These are phyloP conservation scores for Zaprionus lineosus DNA, from an alignment of 2,888 invertebrate genomes.

Conservation along the genomic window DNA sequence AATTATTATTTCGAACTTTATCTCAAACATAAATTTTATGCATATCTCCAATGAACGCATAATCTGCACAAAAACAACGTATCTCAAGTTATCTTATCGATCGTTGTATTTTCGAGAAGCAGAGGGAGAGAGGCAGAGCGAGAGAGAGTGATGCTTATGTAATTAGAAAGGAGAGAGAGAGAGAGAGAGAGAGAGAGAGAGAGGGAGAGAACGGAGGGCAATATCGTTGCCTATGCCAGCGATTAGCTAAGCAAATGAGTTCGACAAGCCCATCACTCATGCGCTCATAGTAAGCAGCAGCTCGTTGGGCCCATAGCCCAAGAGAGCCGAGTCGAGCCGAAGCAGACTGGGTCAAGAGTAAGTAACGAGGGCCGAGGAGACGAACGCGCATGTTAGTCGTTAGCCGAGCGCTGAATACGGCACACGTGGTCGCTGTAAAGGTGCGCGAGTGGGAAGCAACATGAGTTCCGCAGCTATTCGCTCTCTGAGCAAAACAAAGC, in stretches of 20 bases:
- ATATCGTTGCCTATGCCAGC: slow-evolving; percentile 4
- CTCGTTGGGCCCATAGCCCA: slow-evolving; percentile 16
- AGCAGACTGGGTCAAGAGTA: too few species aligned
- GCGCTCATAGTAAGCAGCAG: background rate
- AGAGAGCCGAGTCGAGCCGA: slow-evolving; percentile 6
- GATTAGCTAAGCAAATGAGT: slow-evolving; percentile 3
- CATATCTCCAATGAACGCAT: too few species aligned
- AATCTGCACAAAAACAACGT: background rate
- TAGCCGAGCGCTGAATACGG: slow-evolving; percentile 21
- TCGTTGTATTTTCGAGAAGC: background rate
- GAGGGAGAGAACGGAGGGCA: background rate
- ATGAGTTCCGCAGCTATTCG: slow-evolving; percentile 52
- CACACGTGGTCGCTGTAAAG: slow-evolving; percentile 10
- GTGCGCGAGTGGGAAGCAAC: too few species aligned
- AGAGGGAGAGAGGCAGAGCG: background rate
- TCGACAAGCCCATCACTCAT: background rate
- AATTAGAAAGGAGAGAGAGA: slow-evolving; percentile 1
- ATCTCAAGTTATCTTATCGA: slow-evolving; percentile 5
- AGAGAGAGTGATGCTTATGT: background rate
- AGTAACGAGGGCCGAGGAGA: slow-evolving; percentile 5
- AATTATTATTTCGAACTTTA: too few species aligned
- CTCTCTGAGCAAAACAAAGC: slow-evolving; percentile 47
- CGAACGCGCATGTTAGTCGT: slow-evolving; percentile 44
- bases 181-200: background rate
- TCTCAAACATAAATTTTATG: too few species aligned